Base-by-base conservation (phyloP, 2,113 vertebrate genomes). In the Enhydra lutris region DNA sequence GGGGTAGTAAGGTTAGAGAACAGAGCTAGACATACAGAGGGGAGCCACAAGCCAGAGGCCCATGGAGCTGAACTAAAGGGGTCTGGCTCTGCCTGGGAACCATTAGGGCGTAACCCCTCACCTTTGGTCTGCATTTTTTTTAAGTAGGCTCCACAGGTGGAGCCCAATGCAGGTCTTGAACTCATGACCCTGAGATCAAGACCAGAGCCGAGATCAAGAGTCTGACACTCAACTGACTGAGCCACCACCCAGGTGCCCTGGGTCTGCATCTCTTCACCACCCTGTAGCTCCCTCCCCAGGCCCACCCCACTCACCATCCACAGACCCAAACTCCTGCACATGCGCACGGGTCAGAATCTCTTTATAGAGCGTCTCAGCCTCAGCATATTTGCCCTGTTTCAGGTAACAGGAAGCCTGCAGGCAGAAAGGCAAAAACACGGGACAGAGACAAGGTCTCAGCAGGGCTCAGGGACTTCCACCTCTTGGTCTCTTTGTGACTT, bases 261-360 rank as follows among this genome's bases (percentile, higher is more conserved):
- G 18, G 17, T 21, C 17, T 36, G 18, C 34, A 69, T 36, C n/a
- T 84, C 42, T 36, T 59, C n/a, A 36, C 89, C 52, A 85, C 81
- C 83, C n/a, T 89, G 4, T 13, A 65, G 76, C 21, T 50, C 79
- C 61, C 78, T 24, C 61, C 47, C 76, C 9, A 39, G 26, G 50
- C 95, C 86, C 31, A 89, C 24, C 26, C 61, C 97, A 98, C 99
- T 99, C 99, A 99, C 99, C 99, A 98, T 99, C 99, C 80, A 99
- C 99, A 47, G 99, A 99, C 96, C 99, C 99, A 98, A 99, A 99
- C 98, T 99, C 99, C 98, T 99, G 99, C 99, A 99, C 99, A 0
- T 99, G 99, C 97, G 99, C 99, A 17, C 99, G 99, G 89, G 99
- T 99, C 95, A 99, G 99, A 97, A 99, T 99, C 98, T 99, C 99